Conservation (phyloP, 64 coral and sea anemone genomes). For the Cladopsammia gracilis region DNA sequence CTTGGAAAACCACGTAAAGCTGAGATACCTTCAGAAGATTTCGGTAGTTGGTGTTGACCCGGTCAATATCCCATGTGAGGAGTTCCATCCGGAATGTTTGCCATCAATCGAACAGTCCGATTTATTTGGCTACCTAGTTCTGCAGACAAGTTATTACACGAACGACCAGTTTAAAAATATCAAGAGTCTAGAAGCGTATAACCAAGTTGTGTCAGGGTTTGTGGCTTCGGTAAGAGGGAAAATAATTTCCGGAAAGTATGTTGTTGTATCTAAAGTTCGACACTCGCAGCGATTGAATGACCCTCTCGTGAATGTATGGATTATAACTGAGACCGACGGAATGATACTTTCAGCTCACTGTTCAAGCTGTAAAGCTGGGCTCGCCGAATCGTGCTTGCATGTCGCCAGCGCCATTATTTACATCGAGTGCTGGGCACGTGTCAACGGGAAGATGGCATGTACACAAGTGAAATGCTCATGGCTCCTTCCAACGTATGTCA, state of each 20-base stretch:
- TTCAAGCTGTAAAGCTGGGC: slow-evolving; percentile 70
- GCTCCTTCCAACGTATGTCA: slow-evolving; percentile 52
- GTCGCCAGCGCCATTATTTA: slow-evolving; percentile 63
- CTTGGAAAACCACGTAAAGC: slow-evolving; percentile 67
- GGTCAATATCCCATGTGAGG: not conserved
- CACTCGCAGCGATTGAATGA: slow-evolving; percentile 78
- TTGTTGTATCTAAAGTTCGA: slow-evolving; percentile 67
- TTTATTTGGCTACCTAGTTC: slow-evolving; percentile 57
- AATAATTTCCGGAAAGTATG: slow-evolving; percentile 50
- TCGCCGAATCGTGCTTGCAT: slow-evolving; percentile 67
- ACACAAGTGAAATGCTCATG: slow-evolving; percentile 64
- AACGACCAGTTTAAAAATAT: slow-evolving; percentile 77
- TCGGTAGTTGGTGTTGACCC: slow-evolving; percentile 49
- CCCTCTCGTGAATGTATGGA: slow-evolving; percentile 68
- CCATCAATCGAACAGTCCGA: slow-evolving; percentile 41
- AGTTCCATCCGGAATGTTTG: slow-evolving; percentile 60
- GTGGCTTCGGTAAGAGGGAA: slow-evolving; percentile 43
- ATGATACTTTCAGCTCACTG: slow-evolving; percentile 70
- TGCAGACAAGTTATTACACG: slow-evolving; percentile 67
- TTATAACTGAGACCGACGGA: slow-evolving; percentile 60
- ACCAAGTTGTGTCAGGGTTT: slow-evolving; percentile 75
- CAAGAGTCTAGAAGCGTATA: slow-evolving; percentile 63
- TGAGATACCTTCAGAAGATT: slow-evolving; percentile 63
- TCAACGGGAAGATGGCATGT: slow-evolving; percentile 71
- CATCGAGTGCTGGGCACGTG: slow-evolving; percentile 60